Evolutionary conservation across 2,888 invertebrate genomes (phyloP).

Genomic region (Oasisia sp.): DNA sequence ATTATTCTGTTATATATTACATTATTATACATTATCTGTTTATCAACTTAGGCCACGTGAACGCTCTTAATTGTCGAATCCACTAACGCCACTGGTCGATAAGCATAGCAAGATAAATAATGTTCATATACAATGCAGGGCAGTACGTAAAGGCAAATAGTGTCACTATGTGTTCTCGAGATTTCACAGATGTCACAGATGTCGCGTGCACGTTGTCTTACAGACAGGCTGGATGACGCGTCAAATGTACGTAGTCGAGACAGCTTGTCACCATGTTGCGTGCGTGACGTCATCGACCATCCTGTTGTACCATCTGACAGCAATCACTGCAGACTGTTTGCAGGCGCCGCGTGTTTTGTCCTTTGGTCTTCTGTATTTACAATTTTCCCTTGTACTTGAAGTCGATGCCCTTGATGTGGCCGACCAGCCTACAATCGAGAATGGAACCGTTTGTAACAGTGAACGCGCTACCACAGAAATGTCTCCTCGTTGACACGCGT

Average conservation of each 20-base stretch:
- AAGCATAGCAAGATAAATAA: background rate
- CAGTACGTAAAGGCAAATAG: background rate
- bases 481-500: background rate
- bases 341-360: background rate
- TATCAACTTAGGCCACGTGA: background rate
- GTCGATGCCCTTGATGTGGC: constrained; percentile 36
- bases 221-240: background rate
- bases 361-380: constrained; percentile 18
- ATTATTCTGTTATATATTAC: background rate
- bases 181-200: background rate
- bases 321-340: background rate
- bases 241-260: background rate
- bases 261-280: background rate
- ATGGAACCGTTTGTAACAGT: background rate
- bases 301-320: background rate
- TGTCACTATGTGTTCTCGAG: background rate
- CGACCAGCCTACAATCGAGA: constrained; percentile 32
- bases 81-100: background rate
- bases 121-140: background rate
- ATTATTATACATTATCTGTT: background rate
- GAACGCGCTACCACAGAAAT: background rate
- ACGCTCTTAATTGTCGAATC: background rate
- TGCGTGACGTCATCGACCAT: background rate
- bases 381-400: constrained; percentile 37
- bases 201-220: background rate